Conservation (phyloP, 2,888 invertebrate genomes). For the Gymnosoma rotundatum region DNA sequence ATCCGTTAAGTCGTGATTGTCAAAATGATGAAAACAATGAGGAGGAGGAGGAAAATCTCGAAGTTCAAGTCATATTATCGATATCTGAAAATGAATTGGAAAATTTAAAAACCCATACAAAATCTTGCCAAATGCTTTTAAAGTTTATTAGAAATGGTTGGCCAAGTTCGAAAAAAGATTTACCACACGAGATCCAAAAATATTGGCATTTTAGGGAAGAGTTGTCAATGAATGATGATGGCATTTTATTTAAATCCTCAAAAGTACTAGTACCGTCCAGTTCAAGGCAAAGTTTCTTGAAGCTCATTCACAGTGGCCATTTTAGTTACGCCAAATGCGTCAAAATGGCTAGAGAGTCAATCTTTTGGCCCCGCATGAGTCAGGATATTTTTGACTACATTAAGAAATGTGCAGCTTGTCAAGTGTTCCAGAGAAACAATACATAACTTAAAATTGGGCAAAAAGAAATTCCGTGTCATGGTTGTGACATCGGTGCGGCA, state of each 20-base stretch:
- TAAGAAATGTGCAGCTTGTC: neutral
- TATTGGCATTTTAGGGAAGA: constrained; percentile 26
- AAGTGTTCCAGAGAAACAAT: neutral
- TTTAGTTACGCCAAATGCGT: constrained; percentile 22
- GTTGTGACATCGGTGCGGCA: neutral
- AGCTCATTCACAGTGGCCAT: constrained; percentile 15
- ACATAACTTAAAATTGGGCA: neutral
- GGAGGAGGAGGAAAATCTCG: constrained; percentile 12
- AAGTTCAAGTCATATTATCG: constrained; percentile 5
- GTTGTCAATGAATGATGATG: constrained; percentile 1
- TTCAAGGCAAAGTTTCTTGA: neutral
- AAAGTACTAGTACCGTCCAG: neutral
- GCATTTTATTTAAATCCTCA: constrained; percentile 6
- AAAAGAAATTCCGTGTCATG: too few relatives aligned
- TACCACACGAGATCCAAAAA: neutral
- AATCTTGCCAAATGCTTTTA: neutral
- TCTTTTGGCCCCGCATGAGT: constrained; percentile 1
- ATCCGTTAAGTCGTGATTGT: constrained; percentile 18
- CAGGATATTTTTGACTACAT: neutral
- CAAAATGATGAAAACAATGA: neutral
- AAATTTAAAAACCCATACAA: neutral
- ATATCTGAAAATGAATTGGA: constrained; percentile 7
- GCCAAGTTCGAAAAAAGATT: neutral
- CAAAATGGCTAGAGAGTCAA: constrained; percentile 5
- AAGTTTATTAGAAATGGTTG: constrained; percentile 8